These are phyloP conservation scores for Aegotheles bennettii DNA, from an alignment of 2,113 vertebrate genomes.

Conservation along the genomic window DNA sequence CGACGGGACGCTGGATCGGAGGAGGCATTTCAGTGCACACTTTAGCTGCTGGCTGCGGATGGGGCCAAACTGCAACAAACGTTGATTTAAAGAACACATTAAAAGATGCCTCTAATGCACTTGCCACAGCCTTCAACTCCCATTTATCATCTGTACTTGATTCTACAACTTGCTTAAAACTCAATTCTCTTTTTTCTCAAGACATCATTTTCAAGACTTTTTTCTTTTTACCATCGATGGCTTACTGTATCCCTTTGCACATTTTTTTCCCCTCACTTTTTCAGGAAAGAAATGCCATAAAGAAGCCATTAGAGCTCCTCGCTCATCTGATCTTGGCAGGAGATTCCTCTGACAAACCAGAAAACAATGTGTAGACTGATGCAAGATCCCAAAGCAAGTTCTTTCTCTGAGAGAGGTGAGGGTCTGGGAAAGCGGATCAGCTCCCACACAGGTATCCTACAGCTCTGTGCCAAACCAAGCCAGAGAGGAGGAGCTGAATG, in stretches of 20 bases:
- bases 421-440: not conserved
- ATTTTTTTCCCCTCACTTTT: not conserved
- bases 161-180: not conserved
- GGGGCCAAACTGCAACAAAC: not conserved
- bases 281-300: not conserved
- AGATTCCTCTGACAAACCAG: not conserved
- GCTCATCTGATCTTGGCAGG: not conserved
- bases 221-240: not conserved
- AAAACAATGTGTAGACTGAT: not conserved
- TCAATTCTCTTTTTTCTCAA: not conserved
- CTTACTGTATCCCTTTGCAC: not conserved
- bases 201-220: not conserved
- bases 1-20: fast-evolving
- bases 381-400: not conserved
- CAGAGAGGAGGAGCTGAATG: not conserved
- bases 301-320: not conserved
- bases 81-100: not conserved
- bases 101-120: not conserved
- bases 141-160: not conserved
- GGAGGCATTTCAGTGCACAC: not conserved
- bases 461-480: not conserved
- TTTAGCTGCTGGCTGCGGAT: not conserved
- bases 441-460: not conserved
- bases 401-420: not conserved
- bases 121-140: not conserved